phyloP scores from a whole-genome alignment of 2,113 vertebrate genomes.

The Tupaia chinensis region DNA sequence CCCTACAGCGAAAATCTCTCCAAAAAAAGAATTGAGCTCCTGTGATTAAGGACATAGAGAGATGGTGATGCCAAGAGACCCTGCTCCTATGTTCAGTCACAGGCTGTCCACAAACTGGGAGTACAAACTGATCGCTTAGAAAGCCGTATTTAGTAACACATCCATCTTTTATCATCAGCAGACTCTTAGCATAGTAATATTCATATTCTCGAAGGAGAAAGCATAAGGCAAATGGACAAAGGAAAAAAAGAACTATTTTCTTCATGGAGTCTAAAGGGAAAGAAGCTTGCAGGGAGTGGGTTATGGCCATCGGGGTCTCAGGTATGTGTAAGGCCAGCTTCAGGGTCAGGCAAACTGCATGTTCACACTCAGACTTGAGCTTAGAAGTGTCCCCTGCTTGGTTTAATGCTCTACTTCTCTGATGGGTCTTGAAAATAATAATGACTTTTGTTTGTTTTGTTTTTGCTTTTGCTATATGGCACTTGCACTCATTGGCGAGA shows the following conservation, averaged over 20 bases:
- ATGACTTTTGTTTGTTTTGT: background rate
- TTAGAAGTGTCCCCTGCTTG: background rate
- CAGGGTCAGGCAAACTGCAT: background rate
- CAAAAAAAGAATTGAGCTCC: background rate
- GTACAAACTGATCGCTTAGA: background rate
- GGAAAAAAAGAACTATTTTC: background rate
- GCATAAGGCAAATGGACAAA: background rate
- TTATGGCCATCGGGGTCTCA: background rate
- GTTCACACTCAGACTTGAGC: background rate
- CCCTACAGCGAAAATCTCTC: no score
- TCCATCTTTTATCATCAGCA: constrained; percentile 14
- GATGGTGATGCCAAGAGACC: background rate
- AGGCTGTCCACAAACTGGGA: background rate
- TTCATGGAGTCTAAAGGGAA: background rate
- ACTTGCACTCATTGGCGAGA: no score
- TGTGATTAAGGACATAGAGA: background rate
- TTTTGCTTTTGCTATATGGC: no score
- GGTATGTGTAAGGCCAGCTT: background rate
- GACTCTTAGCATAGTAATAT: background rate
- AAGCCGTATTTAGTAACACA: background rate
- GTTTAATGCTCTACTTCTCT: background rate
- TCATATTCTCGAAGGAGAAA: constrained; percentile 49
- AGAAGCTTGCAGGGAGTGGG: background rate
- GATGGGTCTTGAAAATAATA: background rate
- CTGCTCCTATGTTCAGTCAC: background rate